Percentiles rank a stretch among this genome's conserved stretches.
These are phyloP conservation scores for Drosophila yakuba DNA, from an alignment of 1,140 invertebrate genomes.

Conservation along the genomic window DNA sequence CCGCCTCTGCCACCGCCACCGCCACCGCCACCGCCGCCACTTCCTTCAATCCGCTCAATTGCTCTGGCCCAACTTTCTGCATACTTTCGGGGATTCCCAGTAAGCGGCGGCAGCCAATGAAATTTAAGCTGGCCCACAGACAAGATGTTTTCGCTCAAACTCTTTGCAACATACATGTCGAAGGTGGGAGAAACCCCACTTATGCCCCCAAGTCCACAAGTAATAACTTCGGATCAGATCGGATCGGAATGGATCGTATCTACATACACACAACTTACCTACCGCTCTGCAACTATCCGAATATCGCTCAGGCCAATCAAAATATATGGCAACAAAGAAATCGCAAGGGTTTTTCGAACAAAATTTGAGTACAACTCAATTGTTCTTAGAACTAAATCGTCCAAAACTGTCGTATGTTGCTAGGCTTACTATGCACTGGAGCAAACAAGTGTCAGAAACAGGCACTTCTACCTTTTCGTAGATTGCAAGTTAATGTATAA, in stretches of 20 bases:
- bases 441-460: too few species aligned
- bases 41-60: slow-evolving; percentile 23
- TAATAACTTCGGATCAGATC: too few species aligned
- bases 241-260: too few species aligned
- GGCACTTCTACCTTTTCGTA: too few species aligned
- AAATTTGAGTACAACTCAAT: background rate
- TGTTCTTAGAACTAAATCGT: background rate
- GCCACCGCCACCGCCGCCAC: background rate
- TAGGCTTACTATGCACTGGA: background rate
- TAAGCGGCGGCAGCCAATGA: background rate
- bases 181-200: too few species aligned
- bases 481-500: too few species aligned
- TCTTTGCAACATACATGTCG: too few species aligned
- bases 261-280: background rate
- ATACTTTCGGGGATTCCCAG: slow-evolving; percentile 31
- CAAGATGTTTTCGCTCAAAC: background rate
- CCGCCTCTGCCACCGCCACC: background rate
- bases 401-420: background rate
- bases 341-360: background rate
- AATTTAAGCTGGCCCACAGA: background rate
- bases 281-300: background rate
- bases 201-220: too few species aligned
- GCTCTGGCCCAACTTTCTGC: slow-evolving; percentile 7
- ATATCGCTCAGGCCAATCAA: background rate
- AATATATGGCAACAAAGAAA: background rate